Base-by-base conservation (phyloP, 2,888 invertebrate genomes). In the Cerceris rybyensis region DNA sequence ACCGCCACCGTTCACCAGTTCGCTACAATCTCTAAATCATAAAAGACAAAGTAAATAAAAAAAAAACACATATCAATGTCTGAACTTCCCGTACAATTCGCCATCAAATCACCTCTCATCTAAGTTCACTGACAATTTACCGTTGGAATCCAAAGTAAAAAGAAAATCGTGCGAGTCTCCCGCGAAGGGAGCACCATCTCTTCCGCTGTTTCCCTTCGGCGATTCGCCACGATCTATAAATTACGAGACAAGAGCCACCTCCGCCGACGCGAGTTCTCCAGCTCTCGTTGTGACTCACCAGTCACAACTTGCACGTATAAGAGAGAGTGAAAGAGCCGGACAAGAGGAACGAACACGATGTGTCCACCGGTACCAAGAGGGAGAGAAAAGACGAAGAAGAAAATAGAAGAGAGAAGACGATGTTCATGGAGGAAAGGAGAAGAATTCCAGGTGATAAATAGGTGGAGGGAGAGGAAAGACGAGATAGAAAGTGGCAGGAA, bases 1-100 rank as follows among this genome's bases (percentile, higher is more conserved):
- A 79, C 59, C 68, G 81, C 79, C 58, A 71, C 72, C 78, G 81
- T 85, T 85, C 78, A 85, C 71, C 86, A 86, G 88, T 90, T 88
- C 85, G 85, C 84, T 83, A 84, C 87, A 86, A 90, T 90, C 89
- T 88, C 89, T 90, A 90, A 91, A 91, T 91, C 88, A 89, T 87
- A 78, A 83, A 87, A 82, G 84, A 84, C 28, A 28, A 28, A 28
- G 28, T 28, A 28, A 28, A 28, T 28, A 28, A 28, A 28, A 28
- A 46, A 46, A 2, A 46, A n/a, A n/a, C n/a, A n/a, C n/a, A 46
- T 46, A 11, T 11, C 46, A 46, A 11, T 46, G 6, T 46, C 11
- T 43, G 9, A 7, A 43, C 9, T 9, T 43, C 43, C 43, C 43
- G 6, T 46, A 11, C 46, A 28, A 28, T 28, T 28, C 28, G 4